Percentiles rank a stretch among this genome's conserved stretches.
phyloP scores from a whole-genome alignment of 2,888 invertebrate species.

The Rhagophthalmus giganteus region DNA sequence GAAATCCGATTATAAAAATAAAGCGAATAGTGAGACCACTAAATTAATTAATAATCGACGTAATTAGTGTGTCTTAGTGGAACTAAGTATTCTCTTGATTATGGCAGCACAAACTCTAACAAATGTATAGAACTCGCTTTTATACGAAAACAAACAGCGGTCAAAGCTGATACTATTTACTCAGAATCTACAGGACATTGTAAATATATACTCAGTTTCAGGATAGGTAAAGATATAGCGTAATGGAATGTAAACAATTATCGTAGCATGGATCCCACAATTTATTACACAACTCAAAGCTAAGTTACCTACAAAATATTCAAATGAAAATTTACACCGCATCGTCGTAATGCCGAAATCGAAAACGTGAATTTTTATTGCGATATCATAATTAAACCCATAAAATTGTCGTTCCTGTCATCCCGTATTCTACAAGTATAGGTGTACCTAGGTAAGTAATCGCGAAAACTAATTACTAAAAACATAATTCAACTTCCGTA shows the following conservation, averaged over 20 bases:
- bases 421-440: too few species aligned
- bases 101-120: constrained; percentile 19
- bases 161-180: constrained; percentile 45
- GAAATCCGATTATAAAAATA: constrained; percentile 22
- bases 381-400: too few species aligned
- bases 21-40: background rate
- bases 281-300: constrained; percentile 25
- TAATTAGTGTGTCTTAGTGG: too few species aligned
- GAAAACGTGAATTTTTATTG: too few species aligned
- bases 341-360: too few species aligned
- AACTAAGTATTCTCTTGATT: too few species aligned
- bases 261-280: constrained; percentile 28
- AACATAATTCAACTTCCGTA: constrained; percentile 1
- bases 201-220: constrained; percentile 41
- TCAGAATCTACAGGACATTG: constrained; percentile 42
- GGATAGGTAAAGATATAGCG: constrained; percentile 45
- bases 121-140: constrained; percentile 23
- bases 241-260: constrained; percentile 48
- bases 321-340: background rate
- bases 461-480: too few species aligned
- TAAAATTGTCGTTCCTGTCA: too few species aligned
- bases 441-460: too few species aligned
- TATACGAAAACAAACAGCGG: constrained; percentile 37
- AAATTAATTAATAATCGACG: too few species aligned
- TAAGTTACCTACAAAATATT: constrained; percentile 10